These are phyloP conservation scores for Anolis apletophallus DNA, from an alignment of 2,797 vertebrate species.

Conservation along the genomic window DNA sequence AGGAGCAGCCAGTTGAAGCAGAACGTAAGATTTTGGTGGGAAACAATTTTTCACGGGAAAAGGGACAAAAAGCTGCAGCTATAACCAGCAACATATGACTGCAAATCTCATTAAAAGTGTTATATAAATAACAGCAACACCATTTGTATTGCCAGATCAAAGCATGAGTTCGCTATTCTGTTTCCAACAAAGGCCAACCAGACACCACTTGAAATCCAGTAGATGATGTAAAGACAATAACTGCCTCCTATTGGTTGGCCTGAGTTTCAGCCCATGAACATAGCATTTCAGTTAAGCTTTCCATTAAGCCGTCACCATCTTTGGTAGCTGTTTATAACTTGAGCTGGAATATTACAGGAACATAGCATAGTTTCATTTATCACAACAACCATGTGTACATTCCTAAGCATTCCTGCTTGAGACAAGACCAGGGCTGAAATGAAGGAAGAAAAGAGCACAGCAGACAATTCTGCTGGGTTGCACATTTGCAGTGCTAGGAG, in stretches of 20 bases:
- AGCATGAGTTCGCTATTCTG: not conserved
- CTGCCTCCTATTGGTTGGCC: too few relatives aligned
- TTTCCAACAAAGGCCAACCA: not conserved
- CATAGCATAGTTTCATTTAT: not conserved
- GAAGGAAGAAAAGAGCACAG: not conserved
- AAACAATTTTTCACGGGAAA: not conserved
- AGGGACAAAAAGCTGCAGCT: not conserved
- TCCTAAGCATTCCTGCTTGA: not conserved
- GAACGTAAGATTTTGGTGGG: not conserved
- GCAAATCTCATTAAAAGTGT: not conserved
- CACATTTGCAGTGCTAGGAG: not conserved
- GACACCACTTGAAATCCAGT: not conserved
- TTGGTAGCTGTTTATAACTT: not conserved
- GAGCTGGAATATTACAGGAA: not conserved
- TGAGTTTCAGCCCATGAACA: not conserved
- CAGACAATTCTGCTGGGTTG: not conserved
- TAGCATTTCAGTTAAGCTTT: not conserved
- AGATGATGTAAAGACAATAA: not conserved
- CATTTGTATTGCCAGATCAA: not conserved
- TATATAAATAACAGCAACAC: not conserved
- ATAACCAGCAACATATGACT: not conserved
- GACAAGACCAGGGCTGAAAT: not conserved
- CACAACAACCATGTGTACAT: too few relatives aligned
- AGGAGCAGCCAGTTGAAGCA: not conserved
- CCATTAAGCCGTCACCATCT: not conserved